Percentiles rank a stretch among this genome's conserved stretches.
These are phyloP conservation scores for human DNA, from an alignment of 2,113 vertebrate species.

Conservation along the genomic window GRCh38 chr13:56728501-56729000, in stretches of 20 bases:
- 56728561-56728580: not conserved
- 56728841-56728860: not conserved
- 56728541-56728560: not conserved
- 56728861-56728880: not conserved
- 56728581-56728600: not conserved
- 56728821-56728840: not conserved
- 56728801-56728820: not conserved
- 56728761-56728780: not conserved
- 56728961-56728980: not conserved
- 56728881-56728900: not conserved
- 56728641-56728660: not conserved
- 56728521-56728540: not conserved
- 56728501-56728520: not conserved
- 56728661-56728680: not conserved
- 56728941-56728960: not conserved
- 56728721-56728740: not conserved
- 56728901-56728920: not conserved
- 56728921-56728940: not conserved
- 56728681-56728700: rapidly evolving
- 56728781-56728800: not conserved
- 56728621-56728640: not conserved
- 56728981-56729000: not conserved
- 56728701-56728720: not conserved
- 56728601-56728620: not conserved
- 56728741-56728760: not conserved